Evolutionary conservation across 2,113 vertebrate species (phyloP).

Genomic region (Hippoglossus stenolepis): DNA sequence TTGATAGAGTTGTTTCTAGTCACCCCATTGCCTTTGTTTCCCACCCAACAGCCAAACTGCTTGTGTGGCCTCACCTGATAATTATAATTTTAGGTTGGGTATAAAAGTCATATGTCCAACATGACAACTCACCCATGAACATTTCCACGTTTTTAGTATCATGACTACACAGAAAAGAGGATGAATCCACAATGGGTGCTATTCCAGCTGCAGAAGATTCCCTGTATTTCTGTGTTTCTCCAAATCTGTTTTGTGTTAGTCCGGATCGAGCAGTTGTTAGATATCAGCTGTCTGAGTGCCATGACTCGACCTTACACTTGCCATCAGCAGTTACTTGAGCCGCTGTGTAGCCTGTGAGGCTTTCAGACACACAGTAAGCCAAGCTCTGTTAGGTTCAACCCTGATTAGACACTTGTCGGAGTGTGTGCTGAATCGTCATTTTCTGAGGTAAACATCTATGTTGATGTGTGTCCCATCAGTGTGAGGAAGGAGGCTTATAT

Average conservation of each 20-base stretch:
- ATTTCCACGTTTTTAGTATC: not conserved
- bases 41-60: not conserved
- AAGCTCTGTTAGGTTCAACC: slow-evolving; percentile 52
- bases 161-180: not conserved
- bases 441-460: slow-evolving; percentile 53
- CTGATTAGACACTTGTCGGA: slow-evolving; percentile 20
- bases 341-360: slow-evolving; percentile 54
- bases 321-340: slow-evolving; percentile 69
- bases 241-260: slow-evolving; percentile 71
- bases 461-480: not conserved
- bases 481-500: slow-evolving; percentile 11
- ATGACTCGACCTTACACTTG: slow-evolving; percentile 68
- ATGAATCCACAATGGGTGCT: slow-evolving; percentile 5
- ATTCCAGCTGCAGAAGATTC: slow-evolving; percentile 37
- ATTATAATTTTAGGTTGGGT: not conserved
- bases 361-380: slow-evolving; percentile 40
- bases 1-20: no score
- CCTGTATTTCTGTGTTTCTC: slow-evolving; percentile 37
- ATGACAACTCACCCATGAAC: not conserved
- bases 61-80: not conserved
- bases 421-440: slow-evolving; percentile 43
- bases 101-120: not conserved
- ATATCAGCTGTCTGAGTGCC: slow-evolving; percentile 68
- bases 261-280: slow-evolving; percentile 68
- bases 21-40: not conserved